Evolutionary conservation across 2,888 invertebrate species (phyloP).

Genomic region (Chloromyia formosa): DNA sequence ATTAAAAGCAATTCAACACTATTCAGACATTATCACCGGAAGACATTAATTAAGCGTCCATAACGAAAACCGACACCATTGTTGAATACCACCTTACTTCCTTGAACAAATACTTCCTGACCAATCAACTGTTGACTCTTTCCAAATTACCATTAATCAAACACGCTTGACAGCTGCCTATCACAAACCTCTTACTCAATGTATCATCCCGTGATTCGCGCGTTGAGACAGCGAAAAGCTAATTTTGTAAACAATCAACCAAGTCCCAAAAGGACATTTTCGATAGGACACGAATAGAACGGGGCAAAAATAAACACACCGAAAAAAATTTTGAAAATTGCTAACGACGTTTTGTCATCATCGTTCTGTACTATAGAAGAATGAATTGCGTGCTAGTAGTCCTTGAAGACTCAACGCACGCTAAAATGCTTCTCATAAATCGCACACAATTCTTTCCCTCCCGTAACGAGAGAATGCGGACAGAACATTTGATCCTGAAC

Average conservation of each 20-base stretch:
- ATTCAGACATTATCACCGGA: too few relatives aligned
- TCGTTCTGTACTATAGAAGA: not conserved
- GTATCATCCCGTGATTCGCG: too few relatives aligned
- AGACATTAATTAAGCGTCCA: too few relatives aligned
- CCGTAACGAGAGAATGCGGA: not conserved
- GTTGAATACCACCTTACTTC: too few relatives aligned
- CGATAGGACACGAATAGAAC: not conserved
- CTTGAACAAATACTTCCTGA: too few relatives aligned
- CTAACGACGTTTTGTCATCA: conserved; percentile 17
- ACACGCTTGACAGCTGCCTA: not conserved
- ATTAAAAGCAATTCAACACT: too few relatives aligned
- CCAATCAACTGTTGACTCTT: too few relatives aligned
- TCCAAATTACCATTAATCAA: not conserved
- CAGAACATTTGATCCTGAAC: not conserved
- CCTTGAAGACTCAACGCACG: conserved; percentile 2
- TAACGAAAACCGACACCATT: too few relatives aligned
- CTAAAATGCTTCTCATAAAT: not conserved
- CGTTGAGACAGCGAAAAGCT: too few relatives aligned
- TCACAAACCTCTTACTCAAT: not conserved
- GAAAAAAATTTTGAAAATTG: conserved; percentile 7
- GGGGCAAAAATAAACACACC: not conserved
- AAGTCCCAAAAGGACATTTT: not conserved
- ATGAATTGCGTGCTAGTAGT: conserved; percentile 3
- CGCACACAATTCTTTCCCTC: not conserved
- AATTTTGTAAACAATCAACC: too few relatives aligned